phyloP scores from a whole-genome alignment of 2,113 vertebrate genomes.

The Agapornis roseicollis region DNA sequence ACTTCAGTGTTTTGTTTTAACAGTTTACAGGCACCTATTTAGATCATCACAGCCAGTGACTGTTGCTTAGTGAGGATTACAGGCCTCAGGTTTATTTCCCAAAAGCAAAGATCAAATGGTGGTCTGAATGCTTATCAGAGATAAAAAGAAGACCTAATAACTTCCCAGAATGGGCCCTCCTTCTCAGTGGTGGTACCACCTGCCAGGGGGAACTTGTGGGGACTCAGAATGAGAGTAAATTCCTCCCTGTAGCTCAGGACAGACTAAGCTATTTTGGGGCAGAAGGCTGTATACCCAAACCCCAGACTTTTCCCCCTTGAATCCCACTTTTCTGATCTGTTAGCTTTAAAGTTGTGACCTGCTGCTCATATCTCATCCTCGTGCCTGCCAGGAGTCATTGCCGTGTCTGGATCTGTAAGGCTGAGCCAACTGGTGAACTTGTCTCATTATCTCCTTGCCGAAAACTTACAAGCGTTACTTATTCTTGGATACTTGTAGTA shows the following conservation, averaged over 20 bases:
- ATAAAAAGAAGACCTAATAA: background rate
- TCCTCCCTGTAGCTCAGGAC: background rate
- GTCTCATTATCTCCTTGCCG: constrained; percentile 57
- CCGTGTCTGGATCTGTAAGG: constrained; percentile 25
- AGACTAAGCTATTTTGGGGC: background rate
- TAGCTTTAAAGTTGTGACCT: background rate
- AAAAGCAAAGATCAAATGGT: background rate
- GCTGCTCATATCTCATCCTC: background rate
- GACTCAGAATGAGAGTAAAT: background rate
- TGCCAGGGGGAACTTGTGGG: background rate
- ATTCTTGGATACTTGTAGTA: constrained; percentile 66
- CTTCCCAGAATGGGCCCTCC: background rate
- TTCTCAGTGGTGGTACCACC: fast-evolving
- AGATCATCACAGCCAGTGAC: background rate
- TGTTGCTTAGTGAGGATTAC: background rate
- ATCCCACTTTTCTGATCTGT: background rate
- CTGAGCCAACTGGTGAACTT: constrained; percentile 59
- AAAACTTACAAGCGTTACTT: constrained; percentile 58
- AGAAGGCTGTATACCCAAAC: background rate
- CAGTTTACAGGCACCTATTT: background rate
- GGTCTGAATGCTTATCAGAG: background rate
- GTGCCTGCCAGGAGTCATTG: background rate
- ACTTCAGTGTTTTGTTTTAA: background rate
- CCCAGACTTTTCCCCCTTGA: background rate
- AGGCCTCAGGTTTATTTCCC: background rate